Conservation (phyloP, 1,140 invertebrate species). For the Neodiprion virginianus region DNA sequence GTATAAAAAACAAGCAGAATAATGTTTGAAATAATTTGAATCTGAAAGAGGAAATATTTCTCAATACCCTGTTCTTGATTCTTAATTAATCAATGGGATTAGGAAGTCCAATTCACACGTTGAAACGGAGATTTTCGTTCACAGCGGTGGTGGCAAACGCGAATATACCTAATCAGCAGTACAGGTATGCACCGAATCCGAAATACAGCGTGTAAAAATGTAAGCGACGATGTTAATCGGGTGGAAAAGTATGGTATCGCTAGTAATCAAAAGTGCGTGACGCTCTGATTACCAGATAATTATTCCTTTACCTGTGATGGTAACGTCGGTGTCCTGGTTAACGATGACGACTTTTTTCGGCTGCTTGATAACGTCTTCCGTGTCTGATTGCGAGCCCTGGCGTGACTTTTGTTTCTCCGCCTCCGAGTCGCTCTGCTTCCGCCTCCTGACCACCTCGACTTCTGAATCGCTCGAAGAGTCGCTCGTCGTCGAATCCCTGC, state of each 20-base stretch:
- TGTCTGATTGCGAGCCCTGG: constrained; percentile 40
- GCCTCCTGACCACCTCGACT: constrained; percentile 59
- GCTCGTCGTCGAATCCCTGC: constrained; percentile 63
- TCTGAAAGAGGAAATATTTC: too few species aligned
- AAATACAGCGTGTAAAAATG: too few species aligned
- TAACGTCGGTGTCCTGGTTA: constrained; percentile 85
- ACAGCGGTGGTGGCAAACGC: constrained; percentile 4
- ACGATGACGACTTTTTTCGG: constrained; percentile 72
- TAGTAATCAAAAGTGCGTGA: too few species aligned
- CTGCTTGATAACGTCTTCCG: constrained; percentile 55
- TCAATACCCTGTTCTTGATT: background rate
- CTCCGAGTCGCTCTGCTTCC: constrained; percentile 65
- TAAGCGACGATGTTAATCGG: too few species aligned
- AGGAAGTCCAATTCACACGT: too few species aligned
- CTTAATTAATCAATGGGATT: background rate
- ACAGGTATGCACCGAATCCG: constrained; percentile 6
- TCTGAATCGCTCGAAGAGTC: constrained; percentile 61
- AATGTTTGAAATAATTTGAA: too few species aligned
- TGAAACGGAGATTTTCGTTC: too few species aligned
- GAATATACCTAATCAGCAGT: constrained; percentile 5
- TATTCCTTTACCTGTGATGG: constrained; percentile 68
- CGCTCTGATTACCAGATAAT: too few species aligned
- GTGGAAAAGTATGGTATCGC: too few species aligned
- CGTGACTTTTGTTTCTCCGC: constrained; percentile 67
- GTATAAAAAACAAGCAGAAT: too few species aligned